Base-by-base conservation (phyloP, 2,113 vertebrate species). In the Dromas ardeola region DNA sequence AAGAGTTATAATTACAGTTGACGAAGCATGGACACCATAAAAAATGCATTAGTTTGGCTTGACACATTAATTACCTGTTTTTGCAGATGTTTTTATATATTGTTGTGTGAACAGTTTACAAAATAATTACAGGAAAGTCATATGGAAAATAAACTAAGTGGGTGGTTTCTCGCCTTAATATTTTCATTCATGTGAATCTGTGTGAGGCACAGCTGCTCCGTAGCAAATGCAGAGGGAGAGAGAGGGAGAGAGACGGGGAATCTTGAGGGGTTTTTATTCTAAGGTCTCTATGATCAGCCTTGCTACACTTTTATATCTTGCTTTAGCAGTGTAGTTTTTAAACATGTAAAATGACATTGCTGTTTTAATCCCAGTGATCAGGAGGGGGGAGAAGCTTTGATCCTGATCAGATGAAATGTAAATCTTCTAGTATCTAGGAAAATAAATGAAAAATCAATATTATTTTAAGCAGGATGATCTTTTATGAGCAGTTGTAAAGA, bases 61-160 rank as follows among this genome's bases (percentile, higher is more conserved):
- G 99, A 99, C 98, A 99, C 98, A 98, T 99, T 99, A 99, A 99
- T 99, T 99, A 99, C 98, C 98, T 99, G 99, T 98, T 99, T 99
- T 98, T 99, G 99, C 99, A 99, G 99, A 99, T 99, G 99, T 99
- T 99, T 99, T 98, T 98, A 98, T 98, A 98, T 98, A 99, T 99
- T 99, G 99, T 99, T 99, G 98, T 99, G 98, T 97, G 98, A 99
- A 98, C 98, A 99, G 98, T 99, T 99, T 99, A 98, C 98, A 98
- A 98, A 99, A 99, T 99, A 99, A 99, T 99, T 99, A 98, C 98
- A 98, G 98, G 98, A 99, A 99, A 99, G 98, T 99, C 98, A 98
- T 98, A 99, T 98, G 99, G 98, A 99, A 99, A 99, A 99, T 99
- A 99, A 99, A 99, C 98, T 98, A 99, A 99, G 98, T 98, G 99